phyloP scores from a whole-genome alignment of 2,113 vertebrate species.

The Procavia capensis region DNA sequence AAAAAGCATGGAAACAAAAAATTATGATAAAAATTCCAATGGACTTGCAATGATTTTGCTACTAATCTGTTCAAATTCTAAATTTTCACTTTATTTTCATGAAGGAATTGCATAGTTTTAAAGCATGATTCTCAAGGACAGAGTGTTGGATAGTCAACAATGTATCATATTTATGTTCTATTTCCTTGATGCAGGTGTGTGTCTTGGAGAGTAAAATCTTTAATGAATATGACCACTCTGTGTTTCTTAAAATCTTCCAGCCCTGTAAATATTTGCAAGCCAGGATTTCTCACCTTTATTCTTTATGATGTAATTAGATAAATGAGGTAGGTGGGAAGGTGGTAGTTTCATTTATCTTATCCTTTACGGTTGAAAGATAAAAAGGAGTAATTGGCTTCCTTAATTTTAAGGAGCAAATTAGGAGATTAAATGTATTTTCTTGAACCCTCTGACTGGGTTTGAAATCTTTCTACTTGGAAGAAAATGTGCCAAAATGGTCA shows the following conservation, averaged over 20 bases:
- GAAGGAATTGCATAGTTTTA: not conserved
- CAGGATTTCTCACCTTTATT: conserved; percentile 8
- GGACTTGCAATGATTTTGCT: not conserved
- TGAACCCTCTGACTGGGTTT: not conserved
- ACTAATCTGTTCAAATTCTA: not conserved
- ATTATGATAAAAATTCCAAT: not conserved
- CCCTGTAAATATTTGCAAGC: conserved; percentile 48
- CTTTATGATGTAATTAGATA: conserved; percentile 14
- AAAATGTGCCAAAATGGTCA: not conserved
- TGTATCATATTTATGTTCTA: not conserved
- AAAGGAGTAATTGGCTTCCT: not conserved
- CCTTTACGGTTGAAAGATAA: not conserved
- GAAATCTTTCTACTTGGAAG: conserved; percentile 24
- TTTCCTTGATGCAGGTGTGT: not conserved
- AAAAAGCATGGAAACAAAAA: not conserved
- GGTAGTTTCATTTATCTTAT: not conserved
- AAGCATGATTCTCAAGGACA: not conserved
- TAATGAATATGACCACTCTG: not conserved
- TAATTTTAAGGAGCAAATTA: not conserved
- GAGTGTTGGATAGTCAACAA: not conserved
- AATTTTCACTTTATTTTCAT: conserved; percentile 13
- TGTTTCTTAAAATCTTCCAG: not conserved
- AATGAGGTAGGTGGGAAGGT: not conserved
- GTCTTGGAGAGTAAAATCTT: not conserved
- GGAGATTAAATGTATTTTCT: not conserved